Evolutionary conservation across 2,888 invertebrate species (phyloP).

Genomic region (Trachelus troglodyta): DNA sequence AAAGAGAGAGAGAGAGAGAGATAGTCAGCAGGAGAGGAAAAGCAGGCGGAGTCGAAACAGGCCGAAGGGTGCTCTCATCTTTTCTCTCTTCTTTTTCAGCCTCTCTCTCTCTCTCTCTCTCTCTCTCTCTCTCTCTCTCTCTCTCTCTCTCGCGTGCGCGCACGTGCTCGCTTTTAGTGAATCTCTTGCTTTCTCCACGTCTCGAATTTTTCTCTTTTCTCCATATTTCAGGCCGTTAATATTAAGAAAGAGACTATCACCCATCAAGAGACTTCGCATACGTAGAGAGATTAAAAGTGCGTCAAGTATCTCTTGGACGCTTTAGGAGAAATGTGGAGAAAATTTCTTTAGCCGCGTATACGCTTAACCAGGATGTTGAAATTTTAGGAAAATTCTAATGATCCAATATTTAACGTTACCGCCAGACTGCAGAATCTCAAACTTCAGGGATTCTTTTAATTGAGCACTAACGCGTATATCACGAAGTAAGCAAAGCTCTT

Average conservation of each 20-base stretch:
- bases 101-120: slow-evolving; percentile 22
- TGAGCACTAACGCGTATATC: background rate
- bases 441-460: background rate
- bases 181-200: slow-evolving; percentile 13
- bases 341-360: background rate
- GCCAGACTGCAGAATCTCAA: background rate
- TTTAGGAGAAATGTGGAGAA: background rate
- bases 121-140: slow-evolving; percentile 5
- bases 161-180: no score
- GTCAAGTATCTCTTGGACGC: background rate
- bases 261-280: background rate
- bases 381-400: background rate
- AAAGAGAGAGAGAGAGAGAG: slow-evolving; percentile 1
- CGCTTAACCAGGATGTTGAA: background rate
- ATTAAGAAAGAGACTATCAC: background rate
- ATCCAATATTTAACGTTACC: background rate
- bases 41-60: slow-evolving; percentile 13
- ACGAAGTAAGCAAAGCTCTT: background rate
- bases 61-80: slow-evolving; percentile 23
- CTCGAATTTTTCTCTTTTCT: slow-evolving; percentile 10
- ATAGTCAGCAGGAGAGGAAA: background rate
- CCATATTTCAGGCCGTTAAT: slow-evolving; percentile 10
- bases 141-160: no score
- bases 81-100: slow-evolving; percentile 20
- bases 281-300: background rate